Evolutionary conservation across 2,797 vertebrate species (phyloP), one percentile per base, ranked within the genome.

Genomic region (Sandelia bainsii): DNA sequence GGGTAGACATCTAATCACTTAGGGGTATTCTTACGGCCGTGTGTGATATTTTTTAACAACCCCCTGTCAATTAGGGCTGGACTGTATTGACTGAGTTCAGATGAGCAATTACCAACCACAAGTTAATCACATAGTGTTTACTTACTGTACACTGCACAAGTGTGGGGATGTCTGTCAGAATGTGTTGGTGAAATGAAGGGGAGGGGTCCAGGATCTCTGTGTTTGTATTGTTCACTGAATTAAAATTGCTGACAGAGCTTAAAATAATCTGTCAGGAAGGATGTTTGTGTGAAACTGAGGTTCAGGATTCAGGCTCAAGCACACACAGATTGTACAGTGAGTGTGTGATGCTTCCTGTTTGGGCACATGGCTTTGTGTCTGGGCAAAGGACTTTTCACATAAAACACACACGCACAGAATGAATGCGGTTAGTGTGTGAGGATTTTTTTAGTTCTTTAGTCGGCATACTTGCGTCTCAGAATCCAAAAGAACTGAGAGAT

Each of bases 241-340:
- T 60, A 67, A 89, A 90, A 87, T 68, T 75, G 91, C 90, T 84
- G 87, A 91, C 80, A 0, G 58, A 42, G 82, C 80, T 77, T 62
- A 73, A 92, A 87, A 90, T 86, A 87, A 87, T 92, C 90, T 72
- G 62, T 60, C 75, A 85, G 90, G 90, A 94, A 93, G 94, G 91
- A 93, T 92, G 92, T 94, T 89, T 92, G 89, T 88, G 89, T 90
- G 83, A 87, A 86, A 65, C 70, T 22, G 63, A 51, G 79, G 71
- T 87, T 77, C 72, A 62, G 72, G 79, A 84, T 71, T 81, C 67
- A 40, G 65, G 50, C 58, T 69, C 57, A 69, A 79, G 77, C 75
- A 82, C 82, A 84, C 83, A 80, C 29, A 65, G 75, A 77, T 81
- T 29, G 44, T 56, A 63, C 66, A 69, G 52, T n/a, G 70, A 73